Conservation (phyloP, 1,140 invertebrate species). For the Pseudachorutes palmiensis region DNA sequence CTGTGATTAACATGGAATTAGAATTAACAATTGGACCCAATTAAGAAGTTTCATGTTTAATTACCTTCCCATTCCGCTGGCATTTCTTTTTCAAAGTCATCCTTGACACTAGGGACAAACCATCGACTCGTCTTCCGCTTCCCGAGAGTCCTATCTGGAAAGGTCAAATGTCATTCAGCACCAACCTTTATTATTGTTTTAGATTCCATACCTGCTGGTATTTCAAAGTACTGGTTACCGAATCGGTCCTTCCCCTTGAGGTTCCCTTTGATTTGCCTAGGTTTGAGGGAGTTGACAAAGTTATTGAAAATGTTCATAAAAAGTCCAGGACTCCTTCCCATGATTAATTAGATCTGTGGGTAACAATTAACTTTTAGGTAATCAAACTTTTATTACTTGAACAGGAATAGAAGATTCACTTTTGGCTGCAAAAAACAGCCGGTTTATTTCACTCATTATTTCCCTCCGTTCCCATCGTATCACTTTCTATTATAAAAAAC, state of each 20-base stretch:
- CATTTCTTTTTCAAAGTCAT: slow-evolving; percentile 56
- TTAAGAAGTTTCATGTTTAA: background rate
- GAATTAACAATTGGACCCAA: background rate
- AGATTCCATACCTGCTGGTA: slow-evolving; percentile 45
- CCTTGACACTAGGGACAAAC: slow-evolving; percentile 56
- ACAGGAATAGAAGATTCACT: too few relatives aligned
- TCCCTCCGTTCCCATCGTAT: too few relatives aligned
- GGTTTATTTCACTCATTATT: too few relatives aligned
- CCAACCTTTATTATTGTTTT: too few relatives aligned
- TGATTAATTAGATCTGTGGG: background rate
- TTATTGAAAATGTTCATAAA: slow-evolving; percentile 46
- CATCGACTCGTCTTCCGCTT: slow-evolving; percentile 56
- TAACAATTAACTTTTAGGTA: background rate
- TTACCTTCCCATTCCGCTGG: slow-evolving; percentile 67
- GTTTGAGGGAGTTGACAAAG: slow-evolving; percentile 54
- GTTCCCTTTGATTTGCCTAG: slow-evolving; percentile 47
- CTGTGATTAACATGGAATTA: slow-evolving; percentile 27
- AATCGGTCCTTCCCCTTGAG: slow-evolving; percentile 61
- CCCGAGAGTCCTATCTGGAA: slow-evolving; percentile 37
- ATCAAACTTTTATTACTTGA: too few relatives aligned
- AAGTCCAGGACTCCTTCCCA: slow-evolving; percentile 4
- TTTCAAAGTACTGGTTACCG: slow-evolving; percentile 74
- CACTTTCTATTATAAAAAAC: too few relatives aligned
- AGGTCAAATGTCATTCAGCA: background rate
- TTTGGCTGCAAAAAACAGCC: too few relatives aligned